These are phyloP conservation scores for Platycheirus albimanus DNA, from an alignment of 2,888 invertebrate genomes.

Conservation along the genomic window DNA sequence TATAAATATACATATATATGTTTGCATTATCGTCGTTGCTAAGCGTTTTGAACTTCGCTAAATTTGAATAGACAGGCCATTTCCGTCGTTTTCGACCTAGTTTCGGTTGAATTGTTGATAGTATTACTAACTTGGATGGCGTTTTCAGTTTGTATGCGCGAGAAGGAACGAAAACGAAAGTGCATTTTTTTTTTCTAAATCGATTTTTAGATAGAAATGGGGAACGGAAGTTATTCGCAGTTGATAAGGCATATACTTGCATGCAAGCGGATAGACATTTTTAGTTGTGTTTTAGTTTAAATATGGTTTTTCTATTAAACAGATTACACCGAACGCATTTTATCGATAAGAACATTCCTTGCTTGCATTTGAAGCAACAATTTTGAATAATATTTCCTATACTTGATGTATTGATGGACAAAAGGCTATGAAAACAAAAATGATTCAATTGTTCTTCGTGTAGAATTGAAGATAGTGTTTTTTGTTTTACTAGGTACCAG, in stretches of 20 bases:
- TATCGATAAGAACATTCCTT: too few relatives aligned
- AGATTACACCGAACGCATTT: too few relatives aligned
- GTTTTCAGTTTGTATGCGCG: slow-evolving; percentile 22
- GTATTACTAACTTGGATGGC: slow-evolving; percentile 15
- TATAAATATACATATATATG: too few relatives aligned
- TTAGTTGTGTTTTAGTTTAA: background rate
- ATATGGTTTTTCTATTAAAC: too few relatives aligned
- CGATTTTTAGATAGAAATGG: slow-evolving; percentile 11
- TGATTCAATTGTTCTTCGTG: too few relatives aligned
- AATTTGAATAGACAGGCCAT: slow-evolving; percentile 58
- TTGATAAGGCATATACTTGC: slow-evolving; percentile 1
- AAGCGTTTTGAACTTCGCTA: slow-evolving; percentile 48
- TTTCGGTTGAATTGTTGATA: slow-evolving; percentile 65
- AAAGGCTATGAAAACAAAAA: too few relatives aligned
- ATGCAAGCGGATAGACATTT: background rate
- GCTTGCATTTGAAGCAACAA: too few relatives aligned
- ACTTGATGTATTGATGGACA: too few relatives aligned
- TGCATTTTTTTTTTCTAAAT: slow-evolving; percentile 1
- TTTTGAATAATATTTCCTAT: too few relatives aligned
- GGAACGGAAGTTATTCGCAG: slow-evolving; percentile 46
- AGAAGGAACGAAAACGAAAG: slow-evolving; percentile 20
- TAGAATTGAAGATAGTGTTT: too few relatives aligned
- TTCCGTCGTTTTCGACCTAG: slow-evolving; percentile 70
- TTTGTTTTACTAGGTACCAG: too few relatives aligned
- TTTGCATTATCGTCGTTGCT: slow-evolving; percentile 46